These are phyloP conservation scores for Aphelocoma coerulescens DNA, from an alignment of 2,113 vertebrate species.

Conservation along the genomic window DNA sequence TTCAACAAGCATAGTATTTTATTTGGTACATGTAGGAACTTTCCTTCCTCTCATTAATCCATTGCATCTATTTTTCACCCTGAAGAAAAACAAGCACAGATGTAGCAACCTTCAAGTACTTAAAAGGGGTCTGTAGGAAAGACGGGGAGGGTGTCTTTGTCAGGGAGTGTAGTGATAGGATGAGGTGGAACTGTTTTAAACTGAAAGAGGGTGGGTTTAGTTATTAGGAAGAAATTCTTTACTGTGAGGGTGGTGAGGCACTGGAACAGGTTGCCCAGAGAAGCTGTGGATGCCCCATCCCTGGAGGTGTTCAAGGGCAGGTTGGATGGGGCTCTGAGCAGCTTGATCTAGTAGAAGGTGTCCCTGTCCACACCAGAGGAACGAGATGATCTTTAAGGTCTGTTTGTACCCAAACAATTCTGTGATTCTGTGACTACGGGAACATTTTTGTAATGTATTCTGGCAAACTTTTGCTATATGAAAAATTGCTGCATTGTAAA, in stretches of 20 bases:
- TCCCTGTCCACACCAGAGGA: not conserved
- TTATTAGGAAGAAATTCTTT: not conserved
- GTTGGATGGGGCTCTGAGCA: not conserved
- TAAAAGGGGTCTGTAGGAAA: not conserved
- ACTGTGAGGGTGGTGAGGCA: not conserved
- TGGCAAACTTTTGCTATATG: not conserved
- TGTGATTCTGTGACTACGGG: not conserved
- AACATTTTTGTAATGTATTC: not conserved
- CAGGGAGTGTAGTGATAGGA: not conserved
- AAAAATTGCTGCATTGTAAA: not conserved
- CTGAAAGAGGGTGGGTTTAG: not conserved
- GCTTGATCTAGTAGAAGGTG: not conserved
- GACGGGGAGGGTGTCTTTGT: not conserved
- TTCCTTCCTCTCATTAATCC: not conserved
- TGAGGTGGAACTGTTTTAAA: not conserved
- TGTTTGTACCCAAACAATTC: not conserved
- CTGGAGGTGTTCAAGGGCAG: not conserved
- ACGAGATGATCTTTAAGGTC: not conserved
- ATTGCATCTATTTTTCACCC: not conserved
- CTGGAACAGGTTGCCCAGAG: not conserved
- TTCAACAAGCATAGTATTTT: not conserved
- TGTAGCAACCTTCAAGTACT: not conserved
- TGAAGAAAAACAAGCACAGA: not conserved
- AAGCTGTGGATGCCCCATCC: not conserved
- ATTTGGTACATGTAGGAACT: not conserved